phyloP scores from a whole-genome alignment of 2,113 vertebrate species.

The Nasalis larvatus region DNA sequence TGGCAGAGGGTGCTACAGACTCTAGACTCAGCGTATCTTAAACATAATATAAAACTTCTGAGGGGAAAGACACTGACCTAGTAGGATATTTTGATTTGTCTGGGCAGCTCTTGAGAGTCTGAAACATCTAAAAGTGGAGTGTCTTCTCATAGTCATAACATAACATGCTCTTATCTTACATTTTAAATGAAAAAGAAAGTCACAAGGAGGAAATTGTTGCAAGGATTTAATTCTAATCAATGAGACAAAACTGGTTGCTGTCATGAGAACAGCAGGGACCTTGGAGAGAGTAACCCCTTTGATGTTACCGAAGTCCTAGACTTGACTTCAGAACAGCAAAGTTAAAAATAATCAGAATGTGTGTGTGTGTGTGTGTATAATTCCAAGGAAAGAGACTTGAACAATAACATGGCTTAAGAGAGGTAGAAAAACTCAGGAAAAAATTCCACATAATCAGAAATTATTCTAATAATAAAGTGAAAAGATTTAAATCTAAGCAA shows the following conservation, averaged over 20 bases:
- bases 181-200: slow-evolving; percentile 7
- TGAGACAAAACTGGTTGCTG: neutral
- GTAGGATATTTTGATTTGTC: neutral
- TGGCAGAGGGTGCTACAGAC: too few relatives aligned
- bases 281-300: neutral
- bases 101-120: neutral
- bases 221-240: neutral
- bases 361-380: neutral
- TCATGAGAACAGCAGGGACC: neutral
- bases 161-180: neutral
- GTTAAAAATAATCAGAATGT: neutral
- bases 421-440: neutral
- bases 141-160: neutral
- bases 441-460: neutral
- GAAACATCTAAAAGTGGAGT: neutral
- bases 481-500: slow-evolving; percentile 3
- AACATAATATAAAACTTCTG: neutral
- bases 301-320: neutral
- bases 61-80: neutral
- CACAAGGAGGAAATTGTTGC: neutral
- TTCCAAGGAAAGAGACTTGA: neutral
- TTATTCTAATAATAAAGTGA: slow-evolving; percentile 37
- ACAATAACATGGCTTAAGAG: neutral
- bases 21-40: neutral
- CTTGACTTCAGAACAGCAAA: neutral